A percentile compares a stretch with the other conserved stretches of the same genome.
These are phyloP conservation scores for Crypturellus undulatus DNA, from an alignment of 2,113 vertebrate species.

Conservation along the genomic window DNA sequence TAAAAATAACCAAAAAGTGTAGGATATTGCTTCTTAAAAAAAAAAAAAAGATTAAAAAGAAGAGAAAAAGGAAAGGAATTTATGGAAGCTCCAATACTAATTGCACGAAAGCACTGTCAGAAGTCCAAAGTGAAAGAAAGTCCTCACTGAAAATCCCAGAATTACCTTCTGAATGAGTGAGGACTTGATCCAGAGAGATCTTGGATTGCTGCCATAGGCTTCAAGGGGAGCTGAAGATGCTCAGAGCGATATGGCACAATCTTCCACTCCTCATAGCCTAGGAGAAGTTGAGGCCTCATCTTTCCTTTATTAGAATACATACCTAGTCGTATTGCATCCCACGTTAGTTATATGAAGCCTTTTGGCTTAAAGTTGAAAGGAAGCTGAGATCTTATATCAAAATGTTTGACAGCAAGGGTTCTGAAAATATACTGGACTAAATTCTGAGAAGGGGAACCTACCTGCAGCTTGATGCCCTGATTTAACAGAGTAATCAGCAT, in stretches of 20 bases:
- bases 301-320: neutral
- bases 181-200: neutral
- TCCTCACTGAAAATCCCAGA: neutral
- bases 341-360: neutral
- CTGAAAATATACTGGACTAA: neutral
- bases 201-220: conserved; percentile 8
- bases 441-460: neutral
- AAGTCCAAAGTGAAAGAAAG: conserved; percentile 19
- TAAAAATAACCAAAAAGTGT: neutral
- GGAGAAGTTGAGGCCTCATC: neutral
- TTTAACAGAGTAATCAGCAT: neutral
- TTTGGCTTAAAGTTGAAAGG: conserved; percentile 13
- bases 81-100: neutral
- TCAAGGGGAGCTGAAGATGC: conserved; percentile 21
- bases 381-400: neutral
- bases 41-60: neutral
- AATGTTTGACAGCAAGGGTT: neutral
- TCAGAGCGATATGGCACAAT: conserved; percentile 11
- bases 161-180: neutral
- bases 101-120: neutral
- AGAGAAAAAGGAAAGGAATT: neutral
- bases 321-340: conserved; percentile 22
- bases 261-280: neutral
- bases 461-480: neutral
- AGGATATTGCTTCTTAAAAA: neutral